These are phyloP conservation scores for Drosophila subquinaria DNA, from an alignment of 2,888 invertebrate species.

Conservation along the genomic window DNA sequence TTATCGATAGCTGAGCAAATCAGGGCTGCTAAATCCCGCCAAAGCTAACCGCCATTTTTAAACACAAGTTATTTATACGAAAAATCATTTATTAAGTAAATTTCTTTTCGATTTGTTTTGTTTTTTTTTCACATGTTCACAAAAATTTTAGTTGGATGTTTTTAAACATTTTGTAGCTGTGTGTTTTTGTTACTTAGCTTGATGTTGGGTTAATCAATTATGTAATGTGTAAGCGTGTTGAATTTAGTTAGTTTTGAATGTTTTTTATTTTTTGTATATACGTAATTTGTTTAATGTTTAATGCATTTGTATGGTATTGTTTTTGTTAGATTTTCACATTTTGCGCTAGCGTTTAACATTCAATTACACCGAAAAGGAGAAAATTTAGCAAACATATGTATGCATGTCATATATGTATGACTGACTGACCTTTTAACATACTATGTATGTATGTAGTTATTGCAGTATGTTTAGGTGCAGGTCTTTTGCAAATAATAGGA, in stretches of 20 bases:
- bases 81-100: slow-evolving; percentile 81
- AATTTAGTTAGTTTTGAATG: slow-evolving; percentile 25
- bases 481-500: slow-evolving; percentile 49
- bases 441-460: slow-evolving; percentile 11
- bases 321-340: slow-evolving; percentile 41
- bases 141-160: slow-evolving; percentile 51
- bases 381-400: slow-evolving; percentile 34
- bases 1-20: background rate
- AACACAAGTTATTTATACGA: slow-evolving; percentile 56
- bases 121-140: slow-evolving; percentile 52
- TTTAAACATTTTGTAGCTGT: slow-evolving; percentile 41
- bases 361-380: slow-evolving; percentile 72
- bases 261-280: background rate
- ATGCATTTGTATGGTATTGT: slow-evolving; percentile 24
- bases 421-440: slow-evolving; percentile 19
- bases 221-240: slow-evolving; percentile 32
- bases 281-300: slow-evolving; percentile 12
- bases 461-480: slow-evolving; percentile 18
- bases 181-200: slow-evolving; percentile 33
- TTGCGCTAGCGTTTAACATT: slow-evolving; percentile 67
- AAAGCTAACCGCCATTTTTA: slow-evolving; percentile 15
- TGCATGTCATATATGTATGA: slow-evolving; percentile 9
- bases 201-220: slow-evolving; percentile 38
- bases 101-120: slow-evolving; percentile 67
- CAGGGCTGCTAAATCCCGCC: background rate